These are phyloP conservation scores for Paedocypris sp. DNA, from an alignment of 2,113 vertebrate genomes.

Conservation along the genomic window DNA sequence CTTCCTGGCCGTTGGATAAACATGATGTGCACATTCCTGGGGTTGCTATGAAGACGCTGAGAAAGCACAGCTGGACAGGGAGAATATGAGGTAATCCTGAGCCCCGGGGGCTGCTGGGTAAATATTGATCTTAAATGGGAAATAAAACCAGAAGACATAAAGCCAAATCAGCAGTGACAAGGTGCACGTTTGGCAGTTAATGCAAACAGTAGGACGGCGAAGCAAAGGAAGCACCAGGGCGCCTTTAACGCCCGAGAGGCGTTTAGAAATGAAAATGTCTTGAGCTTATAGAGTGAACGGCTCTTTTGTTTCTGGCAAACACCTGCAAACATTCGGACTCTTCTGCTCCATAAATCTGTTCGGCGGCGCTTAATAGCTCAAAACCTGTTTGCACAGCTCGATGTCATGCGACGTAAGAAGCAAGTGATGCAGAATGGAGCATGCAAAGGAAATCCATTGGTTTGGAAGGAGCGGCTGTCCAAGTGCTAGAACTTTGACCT, in stretches of 20 bases:
- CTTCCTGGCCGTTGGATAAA: conserved; percentile 81
- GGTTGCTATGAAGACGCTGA: conserved; percentile 80
- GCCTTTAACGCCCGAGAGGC: neutral
- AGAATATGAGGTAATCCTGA: conserved; percentile 88
- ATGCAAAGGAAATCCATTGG: too few species aligned
- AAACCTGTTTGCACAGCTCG: too few species aligned
- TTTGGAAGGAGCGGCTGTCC: too few species aligned
- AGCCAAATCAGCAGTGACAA: conserved; percentile 45
- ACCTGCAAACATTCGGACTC: neutral
- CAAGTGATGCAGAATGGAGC: too few species aligned
- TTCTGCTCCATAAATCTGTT: neutral
- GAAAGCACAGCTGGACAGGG: conserved; percentile 87
- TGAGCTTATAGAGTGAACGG: neutral
- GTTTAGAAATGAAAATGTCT: neutral
- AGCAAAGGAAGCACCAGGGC: neutral
- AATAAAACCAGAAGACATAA: conserved; percentile 60
- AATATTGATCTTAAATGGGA: conserved; percentile 91
- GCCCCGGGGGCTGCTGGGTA: conserved; percentile 81
- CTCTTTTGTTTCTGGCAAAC: neutral
- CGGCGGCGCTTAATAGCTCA: too few species aligned
- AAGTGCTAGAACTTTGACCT: too few species aligned
- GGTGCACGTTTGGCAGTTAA: conserved; percentile 34
- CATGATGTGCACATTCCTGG: conserved; percentile 80
- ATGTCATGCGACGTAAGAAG: too few species aligned
- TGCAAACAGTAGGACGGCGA: conserved; percentile 10